phyloP scores from a whole-genome alignment of 37 sponge, comb jelly and placozoan genomes.

The Aplysina aerophoba region DNA sequence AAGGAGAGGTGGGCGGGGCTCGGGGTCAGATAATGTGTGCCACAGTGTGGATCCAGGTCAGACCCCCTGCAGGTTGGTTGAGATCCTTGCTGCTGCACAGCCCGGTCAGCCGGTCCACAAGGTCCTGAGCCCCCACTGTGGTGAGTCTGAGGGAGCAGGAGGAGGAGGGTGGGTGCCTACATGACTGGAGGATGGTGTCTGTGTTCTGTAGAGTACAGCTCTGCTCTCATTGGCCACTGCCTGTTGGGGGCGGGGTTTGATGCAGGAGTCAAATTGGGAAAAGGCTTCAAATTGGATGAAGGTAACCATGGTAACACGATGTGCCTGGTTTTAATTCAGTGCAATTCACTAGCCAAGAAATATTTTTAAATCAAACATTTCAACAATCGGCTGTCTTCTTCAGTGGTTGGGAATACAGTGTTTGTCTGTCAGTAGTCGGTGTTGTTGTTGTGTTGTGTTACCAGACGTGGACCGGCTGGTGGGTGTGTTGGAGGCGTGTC shows the following conservation, averaged over 20 bases:
- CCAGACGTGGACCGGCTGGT: conserved; percentile 60
- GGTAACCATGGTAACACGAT: conserved; percentile 49
- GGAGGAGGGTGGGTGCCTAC: too few relatives aligned
- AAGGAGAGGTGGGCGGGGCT: conserved; percentile 51
- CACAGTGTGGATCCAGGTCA: neutral
- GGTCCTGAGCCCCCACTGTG: conserved; percentile 81
- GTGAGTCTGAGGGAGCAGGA: conserved; percentile 40
- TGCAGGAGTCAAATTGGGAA: conserved; percentile 72
- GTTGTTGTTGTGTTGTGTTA: neutral
- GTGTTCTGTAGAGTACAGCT: conserved; percentile 75
- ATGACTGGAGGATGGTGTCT: neutral
- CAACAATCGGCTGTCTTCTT: too few relatives aligned
- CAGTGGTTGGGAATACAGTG: too few relatives aligned
- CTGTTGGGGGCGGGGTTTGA: conserved; percentile 74
- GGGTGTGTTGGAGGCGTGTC: conserved; percentile 62
- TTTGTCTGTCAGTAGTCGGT: neutral
- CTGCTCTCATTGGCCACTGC: conserved; percentile 81
- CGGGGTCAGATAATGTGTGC: neutral
- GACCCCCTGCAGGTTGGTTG: conserved; percentile 40
- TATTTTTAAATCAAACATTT: too few relatives aligned
- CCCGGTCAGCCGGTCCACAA: conserved; percentile 74
- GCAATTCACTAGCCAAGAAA: too few relatives aligned
- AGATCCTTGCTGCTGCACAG: conserved; percentile 45
- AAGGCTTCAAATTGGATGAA: conserved; percentile 54
- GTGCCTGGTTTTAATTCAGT: neutral